phyloP scores from a whole-genome alignment of 2,888 invertebrate genomes.

The Heliconius hortense region DNA sequence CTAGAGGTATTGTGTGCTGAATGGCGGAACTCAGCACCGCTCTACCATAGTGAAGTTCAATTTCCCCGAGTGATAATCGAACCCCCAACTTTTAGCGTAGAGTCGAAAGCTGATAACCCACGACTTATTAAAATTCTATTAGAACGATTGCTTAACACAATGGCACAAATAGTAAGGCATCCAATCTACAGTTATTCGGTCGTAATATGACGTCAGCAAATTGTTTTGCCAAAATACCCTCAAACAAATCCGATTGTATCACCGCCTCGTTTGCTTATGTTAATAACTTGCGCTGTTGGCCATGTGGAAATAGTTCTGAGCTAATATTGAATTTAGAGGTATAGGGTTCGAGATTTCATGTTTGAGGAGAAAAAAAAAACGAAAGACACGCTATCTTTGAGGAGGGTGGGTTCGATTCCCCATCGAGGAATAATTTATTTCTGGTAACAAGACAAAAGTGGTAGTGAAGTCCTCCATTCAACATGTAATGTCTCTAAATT shows the following conservation, averaged over 20 bases:
- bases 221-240: conserved; percentile 33
- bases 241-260: conserved; percentile 32
- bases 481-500: no score
- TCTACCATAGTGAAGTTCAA: no score
- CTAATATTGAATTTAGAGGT: neutral
- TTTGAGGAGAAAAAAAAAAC: no score
- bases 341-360: neutral
- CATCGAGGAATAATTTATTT: no score
- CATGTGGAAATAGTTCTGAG: neutral
- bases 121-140: neutral
- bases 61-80: neutral
- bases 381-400: no score
- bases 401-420: no score
- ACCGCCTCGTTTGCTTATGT: conserved; percentile 28
- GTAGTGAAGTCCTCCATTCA: no score
- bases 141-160: neutral
- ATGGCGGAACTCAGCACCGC: no score
- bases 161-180: conserved; percentile 1
- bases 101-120: neutral
- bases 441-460: no score
- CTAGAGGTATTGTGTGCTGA: no score
- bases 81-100: neutral
- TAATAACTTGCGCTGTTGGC: conserved; percentile 23
- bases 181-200: conserved; percentile 28
- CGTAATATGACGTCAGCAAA: conserved; percentile 27